phyloP scores from a whole-genome alignment of 2,797 vertebrate species.

The Darevskia mixta region DNA sequence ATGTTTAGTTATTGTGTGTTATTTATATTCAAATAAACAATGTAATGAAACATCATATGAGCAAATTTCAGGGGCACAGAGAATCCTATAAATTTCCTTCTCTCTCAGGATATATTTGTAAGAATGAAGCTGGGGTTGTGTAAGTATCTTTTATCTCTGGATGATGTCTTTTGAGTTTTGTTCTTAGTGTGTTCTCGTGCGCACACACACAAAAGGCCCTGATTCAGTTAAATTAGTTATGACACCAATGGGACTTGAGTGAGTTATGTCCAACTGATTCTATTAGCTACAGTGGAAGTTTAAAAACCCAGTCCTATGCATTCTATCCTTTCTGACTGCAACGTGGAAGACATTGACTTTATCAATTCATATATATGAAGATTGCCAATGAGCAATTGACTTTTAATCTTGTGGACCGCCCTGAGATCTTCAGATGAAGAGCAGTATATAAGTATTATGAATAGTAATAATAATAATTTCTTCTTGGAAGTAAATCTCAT shows the following conservation, averaged over 20 bases:
- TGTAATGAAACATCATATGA: not conserved
- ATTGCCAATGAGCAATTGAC: too few species aligned
- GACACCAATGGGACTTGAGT: not conserved
- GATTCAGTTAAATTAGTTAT: not conserved
- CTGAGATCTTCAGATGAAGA: too few species aligned
- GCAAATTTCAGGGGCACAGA: not conserved
- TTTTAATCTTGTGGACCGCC: too few species aligned
- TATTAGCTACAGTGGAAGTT: not conserved
- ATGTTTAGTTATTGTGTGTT: conserved; percentile 14
- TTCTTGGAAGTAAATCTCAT: too few species aligned
- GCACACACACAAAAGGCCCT: not conserved
- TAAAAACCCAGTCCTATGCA: too few species aligned
- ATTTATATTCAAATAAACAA: not conserved
- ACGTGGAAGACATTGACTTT: too few species aligned
- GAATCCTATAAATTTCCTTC: not conserved
- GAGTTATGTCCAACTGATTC: not conserved
- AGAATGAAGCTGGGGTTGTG: not conserved
- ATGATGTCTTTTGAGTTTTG: not conserved
- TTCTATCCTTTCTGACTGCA: too few species aligned
- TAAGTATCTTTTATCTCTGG: not conserved
- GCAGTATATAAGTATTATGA: too few species aligned
- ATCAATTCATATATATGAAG: too few species aligned
- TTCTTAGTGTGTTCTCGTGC: not conserved
- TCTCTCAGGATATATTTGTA: not conserved
- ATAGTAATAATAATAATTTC: too few species aligned